Evolutionary conservation across 2,113 vertebrate genomes (phyloP).

Genomic region (Scomber colias): DNA sequence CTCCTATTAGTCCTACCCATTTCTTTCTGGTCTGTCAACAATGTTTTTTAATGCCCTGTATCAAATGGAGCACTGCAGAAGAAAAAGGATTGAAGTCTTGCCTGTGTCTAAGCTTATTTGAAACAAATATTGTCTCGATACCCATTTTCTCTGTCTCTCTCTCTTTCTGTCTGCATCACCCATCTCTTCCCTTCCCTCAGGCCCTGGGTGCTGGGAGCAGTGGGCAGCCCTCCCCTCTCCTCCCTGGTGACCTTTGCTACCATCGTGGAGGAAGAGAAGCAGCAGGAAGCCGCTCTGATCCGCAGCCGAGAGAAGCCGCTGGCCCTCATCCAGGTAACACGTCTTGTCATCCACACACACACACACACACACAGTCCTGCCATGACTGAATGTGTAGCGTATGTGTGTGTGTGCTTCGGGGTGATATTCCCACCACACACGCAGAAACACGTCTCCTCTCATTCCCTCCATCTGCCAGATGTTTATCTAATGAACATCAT

Average conservation of each 20-base stretch:
- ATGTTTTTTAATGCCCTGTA: not conserved
- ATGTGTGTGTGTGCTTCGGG: not conserved
- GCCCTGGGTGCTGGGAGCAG: conserved; percentile 90
- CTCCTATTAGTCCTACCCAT: not conserved
- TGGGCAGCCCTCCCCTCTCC: conserved; percentile 78
- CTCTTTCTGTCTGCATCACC: conserved; percentile 2
- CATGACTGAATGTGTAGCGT: not conserved
- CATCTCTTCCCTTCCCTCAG: conserved; percentile 73
- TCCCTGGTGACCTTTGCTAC: conserved; percentile 91
- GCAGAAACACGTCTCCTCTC: not conserved
- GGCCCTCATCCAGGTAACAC: conserved; percentile 94
- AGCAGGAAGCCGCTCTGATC: conserved; percentile 95
- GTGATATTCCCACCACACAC: not conserved
- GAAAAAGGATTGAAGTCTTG: not conserved
- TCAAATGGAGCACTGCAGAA: not conserved
- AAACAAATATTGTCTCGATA: too few relatives aligned
- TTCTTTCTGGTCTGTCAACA: not conserved
- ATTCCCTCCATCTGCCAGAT: not conserved
- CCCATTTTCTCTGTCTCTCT: not conserved
- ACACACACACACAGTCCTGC: not conserved
- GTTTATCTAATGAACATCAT: conserved; percentile 25
- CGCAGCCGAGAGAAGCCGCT: conserved; percentile 96
- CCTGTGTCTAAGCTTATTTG: not conserved
- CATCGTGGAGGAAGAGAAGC: conserved; percentile 95
- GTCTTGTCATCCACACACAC: conserved; percentile 11